Evolutionary conservation across 2,113 vertebrate genomes (phyloP), one percentile per base, ranked within the genome.

Genomic region (Myocastor coypus): DNA sequence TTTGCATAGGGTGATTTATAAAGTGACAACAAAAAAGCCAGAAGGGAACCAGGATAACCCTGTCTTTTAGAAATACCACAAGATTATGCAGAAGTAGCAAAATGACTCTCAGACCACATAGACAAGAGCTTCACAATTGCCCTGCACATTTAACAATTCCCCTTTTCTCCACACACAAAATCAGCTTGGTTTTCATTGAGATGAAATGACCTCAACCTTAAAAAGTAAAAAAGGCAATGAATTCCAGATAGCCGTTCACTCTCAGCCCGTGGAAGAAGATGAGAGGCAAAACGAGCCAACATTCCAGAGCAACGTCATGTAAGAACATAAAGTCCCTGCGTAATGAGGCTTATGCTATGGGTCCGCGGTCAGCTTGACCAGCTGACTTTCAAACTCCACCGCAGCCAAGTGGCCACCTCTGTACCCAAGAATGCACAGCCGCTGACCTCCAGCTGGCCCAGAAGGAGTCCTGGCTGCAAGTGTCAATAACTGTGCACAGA

Each of bases 191-290:
- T 83, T 85, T 55, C 83, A 91, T 80, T 40, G 50, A 46, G 61
- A 95, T 63, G 8, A 85, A 92, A 82, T 82, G 30, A 80, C 37
- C 66, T 84, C 55, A 89, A 64, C 46, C 46, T 91, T 42, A 28
- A 42, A 83, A 57, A 92, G 34, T 26, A 57, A 66, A 63, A 87
- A 71, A 16, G 40, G 57, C 68, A 50, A 7, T 11, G 14, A 83
- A 88, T 85, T 94, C 92, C 87, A 95, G 55, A 85, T 4, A 94
- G n/a, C 59, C 40, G 17, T 59, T 42, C 73, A 64, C 73, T 46
- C 50, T 73, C 68, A 66, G 37, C 30, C 22, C 24, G 5, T 30
- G 20, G 63, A 80, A 46, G 50, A 77, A 30, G 40, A 83, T 2
- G 24, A 73, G 32, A 40, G n/a, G 42, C 75, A 42, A 2, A 24